phyloP scores from a whole-genome alignment of 2,797 vertebrate genomes.

The Pseudopleuronectes americanus region DNA sequence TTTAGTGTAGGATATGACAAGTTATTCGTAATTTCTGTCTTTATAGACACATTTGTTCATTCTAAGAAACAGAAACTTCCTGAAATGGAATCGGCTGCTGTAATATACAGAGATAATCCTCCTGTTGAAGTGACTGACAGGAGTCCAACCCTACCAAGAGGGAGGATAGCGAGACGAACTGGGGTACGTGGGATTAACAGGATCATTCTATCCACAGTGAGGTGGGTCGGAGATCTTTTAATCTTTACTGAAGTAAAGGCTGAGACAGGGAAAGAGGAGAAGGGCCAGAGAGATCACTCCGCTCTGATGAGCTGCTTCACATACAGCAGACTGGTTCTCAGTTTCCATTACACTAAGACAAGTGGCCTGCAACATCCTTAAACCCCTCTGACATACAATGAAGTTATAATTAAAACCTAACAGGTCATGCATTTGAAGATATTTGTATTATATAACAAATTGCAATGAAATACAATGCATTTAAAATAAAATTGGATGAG shows the following conservation, averaged over 20 bases:
- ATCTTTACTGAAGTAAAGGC: constrained; percentile 56
- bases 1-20: constrained; percentile 3
- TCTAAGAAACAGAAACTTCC: constrained; percentile 1
- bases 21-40: constrained; percentile 10
- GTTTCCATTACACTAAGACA: constrained; percentile 65
- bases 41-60: constrained; percentile 2
- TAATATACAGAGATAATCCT: constrained; percentile 23
- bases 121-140: constrained; percentile 38
- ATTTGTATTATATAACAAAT: background rate
- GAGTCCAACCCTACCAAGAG: background rate
- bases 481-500: no score
- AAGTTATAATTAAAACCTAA: constrained; percentile 24
- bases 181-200: constrained; percentile 49
- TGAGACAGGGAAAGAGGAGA: constrained; percentile 69
- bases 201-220: constrained; percentile 58
- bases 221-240: constrained; percentile 65
- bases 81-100: background rate
- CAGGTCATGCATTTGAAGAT: background rate
- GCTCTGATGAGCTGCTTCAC: constrained; percentile 66
- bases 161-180: constrained; percentile 23
- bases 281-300: constrained; percentile 65
- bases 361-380: constrained; percentile 32
- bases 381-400: constrained; percentile 24
- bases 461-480: background rate
- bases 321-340: constrained; percentile 56